Base-by-base conservation (phyloP, 2,113 vertebrate genomes). In the Bucco capensis region DNA sequence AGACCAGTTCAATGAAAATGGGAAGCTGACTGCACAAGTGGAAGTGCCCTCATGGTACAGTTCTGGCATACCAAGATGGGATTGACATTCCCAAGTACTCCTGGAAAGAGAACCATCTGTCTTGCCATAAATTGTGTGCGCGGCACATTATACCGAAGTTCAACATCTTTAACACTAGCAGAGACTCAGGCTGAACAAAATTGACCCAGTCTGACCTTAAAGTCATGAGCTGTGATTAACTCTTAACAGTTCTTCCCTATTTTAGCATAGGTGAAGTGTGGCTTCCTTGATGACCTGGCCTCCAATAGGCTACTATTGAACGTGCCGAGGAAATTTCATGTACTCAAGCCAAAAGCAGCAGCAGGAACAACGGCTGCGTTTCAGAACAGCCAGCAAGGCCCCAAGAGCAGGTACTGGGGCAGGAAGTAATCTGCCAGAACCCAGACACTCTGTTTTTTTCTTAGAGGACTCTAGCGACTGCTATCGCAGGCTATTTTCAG, bases 361-460 rank as follows among this genome's bases (percentile, higher is more conserved):
- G 35, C n/a, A 1, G 27, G 38, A 22, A 1, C 4, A 15, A 12
- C 17, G 18, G 77, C 76, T 40, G 47, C 31, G 3, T 14, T 27
- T 35, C 54, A 4, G 4, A 8, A 8, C 1, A 14, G 44, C n/a
- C 37, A 2, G 51, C 1, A 12, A 13, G 38, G 5, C 61, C 51
- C 31, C 2, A 7, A 3, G 44, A 47, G 2, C 57, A 9, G 10
- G 24, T 1, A 12, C 6, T 2, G 40, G 35, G 31, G 19, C 33
- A 8, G 31, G 14, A 7, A 15, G 25, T 60, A 11, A 24, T 1
- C 4, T 2, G 19, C 2, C 44, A 14, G 4, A 22, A 11, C 27
- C n/a, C 27, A 2, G 25, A 0, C 8, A 4, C 56, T 8, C 50
- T 8, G 6, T 3, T 5, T n/a, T 16, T 3, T 19, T 17, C 24